Conservation (phyloP, 2,797 vertebrate genomes). For the Tympanoctomys barrerae region DNA sequence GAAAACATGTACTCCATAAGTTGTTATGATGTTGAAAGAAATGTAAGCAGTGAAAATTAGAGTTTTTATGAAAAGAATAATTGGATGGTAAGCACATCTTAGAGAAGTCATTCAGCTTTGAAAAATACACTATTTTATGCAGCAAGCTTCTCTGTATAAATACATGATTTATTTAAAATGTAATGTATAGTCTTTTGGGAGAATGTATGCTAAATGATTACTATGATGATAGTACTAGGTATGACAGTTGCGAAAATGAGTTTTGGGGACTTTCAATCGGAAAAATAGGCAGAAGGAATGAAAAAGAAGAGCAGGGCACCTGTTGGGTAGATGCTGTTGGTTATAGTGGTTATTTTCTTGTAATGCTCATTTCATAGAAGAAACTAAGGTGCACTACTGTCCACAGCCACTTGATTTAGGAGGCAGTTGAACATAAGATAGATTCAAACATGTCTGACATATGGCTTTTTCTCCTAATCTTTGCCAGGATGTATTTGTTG, state of each 20-base stretch:
- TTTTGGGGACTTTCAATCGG: not conserved
- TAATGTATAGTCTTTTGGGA: not conserved
- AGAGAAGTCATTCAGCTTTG: not conserved
- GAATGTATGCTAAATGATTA: not conserved
- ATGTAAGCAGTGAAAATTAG: conserved; percentile 1
- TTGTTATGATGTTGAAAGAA: not conserved
- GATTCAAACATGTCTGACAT: not conserved
- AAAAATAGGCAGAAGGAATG: not conserved
- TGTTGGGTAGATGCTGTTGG: not conserved
- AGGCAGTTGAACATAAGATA: not conserved
- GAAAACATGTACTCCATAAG: not conserved
- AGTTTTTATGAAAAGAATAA: not conserved
- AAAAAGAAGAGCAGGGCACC: not conserved
- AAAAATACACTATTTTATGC: conserved; percentile 10
- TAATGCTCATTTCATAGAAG: not conserved
- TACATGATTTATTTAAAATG: conserved; percentile 9
- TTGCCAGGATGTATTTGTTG: not conserved
- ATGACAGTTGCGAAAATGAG: not conserved
- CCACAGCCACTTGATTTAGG: not conserved
- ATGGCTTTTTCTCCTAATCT: not conserved
- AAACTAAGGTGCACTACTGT: not conserved
- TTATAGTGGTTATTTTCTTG: too few relatives aligned
- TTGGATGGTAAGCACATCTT: not conserved
- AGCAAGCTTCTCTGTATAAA: not conserved
- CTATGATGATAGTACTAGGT: not conserved